Conservation (phyloP, 2,113 vertebrate species). For the Atrichornis clamosus region DNA sequence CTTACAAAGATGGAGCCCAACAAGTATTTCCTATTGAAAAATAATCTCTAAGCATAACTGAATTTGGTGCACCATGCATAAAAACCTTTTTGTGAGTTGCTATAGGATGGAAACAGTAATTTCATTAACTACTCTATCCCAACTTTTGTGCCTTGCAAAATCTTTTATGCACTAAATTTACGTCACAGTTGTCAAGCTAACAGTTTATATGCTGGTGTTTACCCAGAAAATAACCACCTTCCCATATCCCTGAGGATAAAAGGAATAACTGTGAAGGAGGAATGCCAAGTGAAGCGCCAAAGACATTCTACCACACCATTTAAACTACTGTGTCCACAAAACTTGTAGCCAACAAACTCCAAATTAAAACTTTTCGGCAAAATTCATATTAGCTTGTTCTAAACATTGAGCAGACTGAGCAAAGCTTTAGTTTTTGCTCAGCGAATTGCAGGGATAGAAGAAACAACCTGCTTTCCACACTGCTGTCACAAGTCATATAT, state of each 20-base stretch:
- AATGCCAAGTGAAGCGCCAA: background rate
- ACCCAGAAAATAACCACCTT: background rate
- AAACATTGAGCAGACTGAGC: background rate
- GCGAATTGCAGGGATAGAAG: accelerated
- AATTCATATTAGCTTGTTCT: background rate
- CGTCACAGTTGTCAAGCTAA: background rate
- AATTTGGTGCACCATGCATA: background rate
- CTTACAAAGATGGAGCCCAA: background rate
- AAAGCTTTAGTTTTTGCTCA: background rate
- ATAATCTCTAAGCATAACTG: background rate
- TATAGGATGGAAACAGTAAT: background rate
- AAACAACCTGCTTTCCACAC: background rate
- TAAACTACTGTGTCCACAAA: background rate
- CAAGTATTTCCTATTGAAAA: background rate
- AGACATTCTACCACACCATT: background rate
- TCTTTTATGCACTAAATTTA: background rate
- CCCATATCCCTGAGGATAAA: background rate
- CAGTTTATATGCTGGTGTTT: background rate
- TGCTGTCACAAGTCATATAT: background rate
- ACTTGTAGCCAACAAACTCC: background rate
- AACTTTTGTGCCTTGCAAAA: background rate
- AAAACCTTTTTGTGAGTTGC: background rate
- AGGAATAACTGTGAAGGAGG: background rate
- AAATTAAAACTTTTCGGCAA: background rate
- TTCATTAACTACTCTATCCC: background rate